Percentiles rank a stretch among this genome's conserved stretches.
phyloP scores from a whole-genome alignment of 2,797 vertebrate species.

The Micromesistius poutassou region DNA sequence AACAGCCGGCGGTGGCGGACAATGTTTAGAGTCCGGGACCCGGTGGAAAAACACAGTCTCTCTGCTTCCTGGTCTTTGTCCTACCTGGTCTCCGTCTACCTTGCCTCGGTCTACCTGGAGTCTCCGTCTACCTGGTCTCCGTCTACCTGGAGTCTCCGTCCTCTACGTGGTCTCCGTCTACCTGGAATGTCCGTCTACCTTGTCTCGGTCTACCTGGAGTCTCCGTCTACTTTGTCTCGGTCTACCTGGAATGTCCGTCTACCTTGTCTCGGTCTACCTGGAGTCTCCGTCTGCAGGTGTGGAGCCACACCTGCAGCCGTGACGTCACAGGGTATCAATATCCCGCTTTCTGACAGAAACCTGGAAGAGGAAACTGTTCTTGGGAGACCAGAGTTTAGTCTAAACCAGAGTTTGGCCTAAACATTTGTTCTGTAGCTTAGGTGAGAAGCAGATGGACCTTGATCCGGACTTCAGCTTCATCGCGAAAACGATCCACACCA shows the following conservation, averaged over 20 bases:
- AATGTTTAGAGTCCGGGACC: neutral
- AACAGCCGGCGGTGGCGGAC: neutral
- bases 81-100: neutral
- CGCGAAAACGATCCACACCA: neutral
- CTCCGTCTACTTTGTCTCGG: too few relatives aligned
- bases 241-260: too few relatives aligned
- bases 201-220: neutral
- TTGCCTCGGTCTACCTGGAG: neutral
- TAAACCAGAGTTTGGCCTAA: too few relatives aligned
- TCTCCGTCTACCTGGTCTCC: too few relatives aligned
- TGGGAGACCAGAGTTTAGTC: too few relatives aligned
- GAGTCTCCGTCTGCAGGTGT: too few relatives aligned
- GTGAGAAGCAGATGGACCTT: neutral
- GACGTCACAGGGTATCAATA: neutral
- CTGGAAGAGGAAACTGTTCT: too few relatives aligned
- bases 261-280: conserved; percentile 27
- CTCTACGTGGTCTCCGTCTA: conserved; percentile 31
- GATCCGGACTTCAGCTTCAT: too few relatives aligned
- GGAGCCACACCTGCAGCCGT: neutral
- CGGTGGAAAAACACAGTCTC: neutral
- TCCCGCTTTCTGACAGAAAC: neutral
- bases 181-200: neutral
- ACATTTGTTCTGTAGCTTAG: neutral
- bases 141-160: too few relatives aligned
- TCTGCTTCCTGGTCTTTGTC: conserved; percentile 45